Percentiles rank a stretch among this genome's conserved stretches.
These are phyloP conservation scores for Helleia helle DNA, from an alignment of 2,888 invertebrate species.

Conservation along the genomic window DNA sequence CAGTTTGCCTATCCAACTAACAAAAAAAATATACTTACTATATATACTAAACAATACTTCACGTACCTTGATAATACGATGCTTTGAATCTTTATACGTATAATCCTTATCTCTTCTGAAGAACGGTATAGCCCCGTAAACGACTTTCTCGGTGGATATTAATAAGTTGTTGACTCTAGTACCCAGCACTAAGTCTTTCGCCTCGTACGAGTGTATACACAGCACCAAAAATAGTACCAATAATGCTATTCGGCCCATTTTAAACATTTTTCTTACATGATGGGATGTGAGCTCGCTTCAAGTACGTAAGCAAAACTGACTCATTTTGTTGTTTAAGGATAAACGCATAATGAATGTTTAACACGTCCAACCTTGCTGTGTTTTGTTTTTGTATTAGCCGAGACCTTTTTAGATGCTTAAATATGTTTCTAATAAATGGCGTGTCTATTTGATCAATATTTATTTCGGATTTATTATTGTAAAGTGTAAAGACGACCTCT, in stretches of 20 bases:
- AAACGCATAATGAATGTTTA: slow-evolving; percentile 30
- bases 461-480: background rate
- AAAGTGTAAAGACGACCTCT: no score
- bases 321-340: slow-evolving; percentile 29
- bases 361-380: slow-evolving; percentile 35
- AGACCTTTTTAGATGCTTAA: background rate
- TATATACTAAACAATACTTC: background rate
- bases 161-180: slow-evolving; percentile 51
- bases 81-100: slow-evolving; percentile 43
- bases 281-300: slow-evolving; percentile 27
- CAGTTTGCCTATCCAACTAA: no score
- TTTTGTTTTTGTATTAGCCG: slow-evolving; percentile 9
- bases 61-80: slow-evolving; percentile 53
- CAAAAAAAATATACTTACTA: background rate
- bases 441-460: background rate
- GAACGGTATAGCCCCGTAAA: slow-evolving; percentile 37
- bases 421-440: no score
- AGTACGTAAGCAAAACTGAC: slow-evolving; percentile 17
- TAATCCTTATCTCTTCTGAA: slow-evolving; percentile 54
- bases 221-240: slow-evolving; percentile 34
- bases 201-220: slow-evolving; percentile 34
- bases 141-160: slow-evolving; percentile 52
- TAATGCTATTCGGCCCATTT: slow-evolving; percentile 40
- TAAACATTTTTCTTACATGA: slow-evolving; percentile 27
- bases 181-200: slow-evolving; percentile 51